Percentiles rank a stretch among this genome's conserved stretches.
phyloP scores from a whole-genome alignment of 2,888 invertebrate genomes.

The Lithophane ornitopus region DNA sequence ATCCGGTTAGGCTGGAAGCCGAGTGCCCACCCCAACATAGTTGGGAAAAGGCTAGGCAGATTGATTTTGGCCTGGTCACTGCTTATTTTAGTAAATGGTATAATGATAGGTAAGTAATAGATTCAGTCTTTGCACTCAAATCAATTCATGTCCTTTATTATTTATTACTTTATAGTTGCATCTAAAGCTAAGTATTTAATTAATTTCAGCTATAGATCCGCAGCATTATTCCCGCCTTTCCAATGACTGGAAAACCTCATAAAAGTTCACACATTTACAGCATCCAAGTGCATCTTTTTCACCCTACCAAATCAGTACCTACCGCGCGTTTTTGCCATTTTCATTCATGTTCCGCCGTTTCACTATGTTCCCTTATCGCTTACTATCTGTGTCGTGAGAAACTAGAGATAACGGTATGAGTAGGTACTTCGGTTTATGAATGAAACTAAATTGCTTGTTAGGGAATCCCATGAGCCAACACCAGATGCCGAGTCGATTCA shows the following conservation, averaged over 20 bases:
- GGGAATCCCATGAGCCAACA: slow-evolving; percentile 70
- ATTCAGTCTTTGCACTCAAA: background rate
- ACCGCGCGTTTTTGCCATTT: slow-evolving; percentile 5
- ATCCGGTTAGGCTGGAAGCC: no score
- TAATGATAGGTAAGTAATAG: background rate
- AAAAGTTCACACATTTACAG: background rate
- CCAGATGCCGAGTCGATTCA: slow-evolving; percentile 71
- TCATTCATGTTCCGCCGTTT: slow-evolving; percentile 28
- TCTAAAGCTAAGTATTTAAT: background rate
- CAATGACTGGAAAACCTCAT: background rate
- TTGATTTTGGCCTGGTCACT: no score
- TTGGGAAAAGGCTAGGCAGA: no score
- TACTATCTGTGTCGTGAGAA: slow-evolving; percentile 75
- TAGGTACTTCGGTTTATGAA: slow-evolving; percentile 76
- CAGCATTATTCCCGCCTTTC: background rate
- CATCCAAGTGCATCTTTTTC: background rate
- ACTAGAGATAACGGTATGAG: slow-evolving; percentile 76
- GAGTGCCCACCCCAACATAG: no score
- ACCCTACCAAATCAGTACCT: background rate
- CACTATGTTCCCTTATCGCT: slow-evolving; percentile 20
- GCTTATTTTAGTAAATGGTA: no score
- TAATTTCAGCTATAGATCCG: background rate
- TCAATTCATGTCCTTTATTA: background rate
- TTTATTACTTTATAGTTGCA: background rate
- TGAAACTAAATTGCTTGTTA: slow-evolving; percentile 71